These are phyloP conservation scores for Neocloeon triangulifer DNA, from an alignment of 1,140 invertebrate species.

Conservation along the genomic window DNA sequence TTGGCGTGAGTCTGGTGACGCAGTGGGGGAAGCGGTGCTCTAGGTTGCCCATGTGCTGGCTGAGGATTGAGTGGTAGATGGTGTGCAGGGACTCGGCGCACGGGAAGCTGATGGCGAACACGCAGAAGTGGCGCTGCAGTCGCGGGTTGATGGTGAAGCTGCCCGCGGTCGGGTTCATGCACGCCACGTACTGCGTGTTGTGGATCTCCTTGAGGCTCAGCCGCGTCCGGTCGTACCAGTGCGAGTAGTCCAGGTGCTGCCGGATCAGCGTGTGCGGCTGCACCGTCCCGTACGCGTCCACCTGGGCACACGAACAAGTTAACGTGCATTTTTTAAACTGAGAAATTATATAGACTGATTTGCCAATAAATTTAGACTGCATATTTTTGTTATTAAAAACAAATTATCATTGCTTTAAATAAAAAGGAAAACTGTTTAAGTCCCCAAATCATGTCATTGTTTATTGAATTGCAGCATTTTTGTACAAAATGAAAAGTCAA, in stretches of 20 bases:
- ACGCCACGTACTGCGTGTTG: slow-evolving; percentile 89
- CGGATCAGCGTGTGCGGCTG: slow-evolving; percentile 88
- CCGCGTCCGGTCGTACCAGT: slow-evolving; percentile 86
- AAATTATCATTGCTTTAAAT: background rate
- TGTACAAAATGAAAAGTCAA: too few relatives aligned
- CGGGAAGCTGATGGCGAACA: slow-evolving; percentile 86
- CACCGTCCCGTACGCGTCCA: slow-evolving; percentile 79
- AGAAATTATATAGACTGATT: too few relatives aligned
- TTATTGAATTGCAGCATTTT: too few relatives aligned
- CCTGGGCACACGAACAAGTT: slow-evolving; percentile 19
- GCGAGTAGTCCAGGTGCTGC: slow-evolving; percentile 85
- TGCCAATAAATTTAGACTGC: too few relatives aligned
- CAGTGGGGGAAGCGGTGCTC: slow-evolving; percentile 48
- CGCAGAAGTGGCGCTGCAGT: slow-evolving; percentile 80
- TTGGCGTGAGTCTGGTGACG: slow-evolving; percentile 29
- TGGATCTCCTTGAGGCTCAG: slow-evolving; percentile 86
- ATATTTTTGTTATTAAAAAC: background rate
- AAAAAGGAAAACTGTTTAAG: background rate
- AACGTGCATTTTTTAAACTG: background rate
- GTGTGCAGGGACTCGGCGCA: slow-evolving; percentile 60
- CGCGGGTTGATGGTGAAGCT: slow-evolving; percentile 91
- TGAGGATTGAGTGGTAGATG: slow-evolving; percentile 73
- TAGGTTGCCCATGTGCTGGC: slow-evolving; percentile 62
- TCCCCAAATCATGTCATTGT: too few relatives aligned
- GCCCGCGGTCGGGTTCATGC: slow-evolving; percentile 94